Evolutionary conservation across 2,888 invertebrate species (phyloP).

Genomic region (Galerucella calmariensis): DNA sequence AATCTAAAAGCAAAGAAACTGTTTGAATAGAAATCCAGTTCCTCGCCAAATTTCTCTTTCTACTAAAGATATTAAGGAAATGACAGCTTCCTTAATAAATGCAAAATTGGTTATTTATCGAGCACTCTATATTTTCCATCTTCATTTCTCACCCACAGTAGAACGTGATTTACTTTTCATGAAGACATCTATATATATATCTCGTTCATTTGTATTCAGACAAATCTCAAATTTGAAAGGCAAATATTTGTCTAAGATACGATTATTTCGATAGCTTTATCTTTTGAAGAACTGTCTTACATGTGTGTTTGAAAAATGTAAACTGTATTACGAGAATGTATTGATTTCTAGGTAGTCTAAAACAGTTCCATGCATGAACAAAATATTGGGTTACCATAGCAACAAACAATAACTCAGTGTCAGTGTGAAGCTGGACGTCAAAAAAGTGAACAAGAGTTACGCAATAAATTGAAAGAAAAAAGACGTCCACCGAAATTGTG

Average conservation of each 20-base stretch:
- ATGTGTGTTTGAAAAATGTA: background rate
- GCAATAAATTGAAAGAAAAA: too few species aligned
- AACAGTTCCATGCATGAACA: too few species aligned
- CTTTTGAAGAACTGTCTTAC: background rate
- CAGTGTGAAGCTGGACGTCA: too few species aligned
- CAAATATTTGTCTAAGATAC: conserved; percentile 2
- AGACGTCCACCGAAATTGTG: too few species aligned
- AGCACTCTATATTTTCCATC: background rate
- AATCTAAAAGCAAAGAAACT: background rate
- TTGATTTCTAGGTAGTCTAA: too few species aligned
- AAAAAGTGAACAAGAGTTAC: too few species aligned
- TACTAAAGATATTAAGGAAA: background rate
- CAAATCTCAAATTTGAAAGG: background rate
- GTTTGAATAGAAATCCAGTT: background rate
- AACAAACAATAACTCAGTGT: too few species aligned
- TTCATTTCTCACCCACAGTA: background rate
- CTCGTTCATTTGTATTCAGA: conserved; percentile 1
- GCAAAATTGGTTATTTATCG: background rate
- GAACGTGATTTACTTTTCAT: conserved; percentile 1
- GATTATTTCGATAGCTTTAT: background rate
- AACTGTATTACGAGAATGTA: background rate
- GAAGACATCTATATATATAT: background rate
- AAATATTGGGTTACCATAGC: too few species aligned
- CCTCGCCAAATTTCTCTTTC: background rate
- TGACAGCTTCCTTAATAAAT: background rate